A percentile compares a stretch with the other conserved stretches of the same genome.
Conservation (phyloP, 2,797 vertebrate species). For the Labroides dimidiatus region DNA sequence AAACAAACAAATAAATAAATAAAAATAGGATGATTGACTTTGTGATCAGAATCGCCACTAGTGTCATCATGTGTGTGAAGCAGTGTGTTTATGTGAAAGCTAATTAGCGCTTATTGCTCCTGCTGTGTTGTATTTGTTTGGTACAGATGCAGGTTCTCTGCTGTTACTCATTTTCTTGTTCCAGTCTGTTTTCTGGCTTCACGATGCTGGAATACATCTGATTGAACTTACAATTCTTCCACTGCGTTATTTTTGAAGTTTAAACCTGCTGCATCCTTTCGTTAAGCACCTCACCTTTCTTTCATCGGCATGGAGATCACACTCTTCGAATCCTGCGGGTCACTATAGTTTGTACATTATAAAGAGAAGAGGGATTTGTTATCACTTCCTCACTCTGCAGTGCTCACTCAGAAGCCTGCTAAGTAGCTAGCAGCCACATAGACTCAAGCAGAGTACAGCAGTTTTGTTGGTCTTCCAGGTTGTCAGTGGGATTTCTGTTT, state of each 20-base stretch:
- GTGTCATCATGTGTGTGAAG: conserved; percentile 39
- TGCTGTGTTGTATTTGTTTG: conserved; percentile 42
- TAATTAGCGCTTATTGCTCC: conserved; percentile 46
- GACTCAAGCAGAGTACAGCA: conserved; percentile 60
- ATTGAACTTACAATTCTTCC: conserved; percentile 36
- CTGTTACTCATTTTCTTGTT: conserved; percentile 41
- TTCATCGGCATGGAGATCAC: conserved; percentile 39
- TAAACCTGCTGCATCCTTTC: conserved; percentile 54
- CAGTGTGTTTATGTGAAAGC: conserved; percentile 40
- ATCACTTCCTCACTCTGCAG: conserved; percentile 37
- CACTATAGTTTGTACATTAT: conserved; percentile 39
- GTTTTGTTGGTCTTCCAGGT: conserved; percentile 47
- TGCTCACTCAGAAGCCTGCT: conserved; percentile 38
- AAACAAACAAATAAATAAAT: conserved; percentile 50
- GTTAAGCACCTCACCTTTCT: conserved; percentile 35
- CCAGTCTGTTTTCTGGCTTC: conserved; percentile 32
- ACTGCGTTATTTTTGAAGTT: conserved; percentile 45
- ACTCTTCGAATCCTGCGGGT: conserved; percentile 34
- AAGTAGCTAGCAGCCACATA: conserved; percentile 39
- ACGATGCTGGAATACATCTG: conserved; percentile 20
- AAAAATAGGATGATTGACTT: conserved; percentile 43
- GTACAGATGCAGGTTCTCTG: conserved; percentile 32
- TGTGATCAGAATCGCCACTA: conserved; percentile 40
- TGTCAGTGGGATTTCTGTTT: conserved; percentile 63
- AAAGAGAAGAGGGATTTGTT: conserved; percentile 41